phyloP scores from a whole-genome alignment of 2,888 invertebrate species.

The Aporophyla nigra region DNA sequence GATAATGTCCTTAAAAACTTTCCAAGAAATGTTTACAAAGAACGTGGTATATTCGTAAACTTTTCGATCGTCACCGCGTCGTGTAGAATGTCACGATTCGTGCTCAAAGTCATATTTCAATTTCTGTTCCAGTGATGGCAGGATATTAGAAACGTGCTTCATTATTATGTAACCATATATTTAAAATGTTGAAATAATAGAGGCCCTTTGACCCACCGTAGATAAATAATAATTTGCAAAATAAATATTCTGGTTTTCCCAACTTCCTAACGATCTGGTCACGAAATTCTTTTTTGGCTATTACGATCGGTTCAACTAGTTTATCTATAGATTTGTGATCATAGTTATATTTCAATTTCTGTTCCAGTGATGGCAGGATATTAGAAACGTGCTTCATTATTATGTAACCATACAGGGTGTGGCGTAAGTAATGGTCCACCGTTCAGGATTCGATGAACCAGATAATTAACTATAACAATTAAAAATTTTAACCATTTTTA shows the following conservation, averaged over 20 bases:
- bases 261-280: constrained; percentile 22
- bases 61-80: not conserved
- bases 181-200: constrained; percentile 8
- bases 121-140: not conserved
- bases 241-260: constrained; percentile 12
- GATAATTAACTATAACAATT: no score
- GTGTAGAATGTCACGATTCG: no score
- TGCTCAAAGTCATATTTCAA: not conserved
- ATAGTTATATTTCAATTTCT: not conserved
- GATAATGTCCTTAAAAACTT: not conserved
- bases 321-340: not conserved
- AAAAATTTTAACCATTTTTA: no score
- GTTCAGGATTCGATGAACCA: no score
- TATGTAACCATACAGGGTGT: not conserved
- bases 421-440: no score
- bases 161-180: not conserved
- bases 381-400: not conserved
- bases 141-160: not conserved
- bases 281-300: constrained; percentile 16
- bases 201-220: constrained; percentile 15
- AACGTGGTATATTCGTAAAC: not conserved
- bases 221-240: constrained; percentile 8
- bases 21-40: not conserved
- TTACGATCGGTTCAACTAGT: not conserved
- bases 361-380: not conserved